Conservation (phyloP, 1,140 invertebrate species). For the Holcopasites calliopsidis region DNA sequence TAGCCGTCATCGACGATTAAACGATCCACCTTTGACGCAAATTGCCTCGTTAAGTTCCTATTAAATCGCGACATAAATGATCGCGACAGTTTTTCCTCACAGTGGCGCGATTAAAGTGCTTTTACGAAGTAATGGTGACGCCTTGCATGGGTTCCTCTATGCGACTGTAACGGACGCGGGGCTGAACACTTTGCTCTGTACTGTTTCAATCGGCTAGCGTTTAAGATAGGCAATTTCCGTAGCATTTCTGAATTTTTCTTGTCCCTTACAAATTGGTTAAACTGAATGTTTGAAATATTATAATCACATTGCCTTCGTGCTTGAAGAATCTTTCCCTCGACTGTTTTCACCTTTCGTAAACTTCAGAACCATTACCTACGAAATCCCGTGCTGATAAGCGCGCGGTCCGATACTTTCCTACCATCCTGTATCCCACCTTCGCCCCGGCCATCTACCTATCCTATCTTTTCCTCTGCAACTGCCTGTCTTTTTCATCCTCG, state of each 20-base stretch:
- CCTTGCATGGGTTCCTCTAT: conserved; percentile 28
- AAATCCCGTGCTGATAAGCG: neutral
- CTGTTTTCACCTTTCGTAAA: too few species aligned
- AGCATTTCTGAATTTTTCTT: too few species aligned
- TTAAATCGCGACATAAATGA: conserved; percentile 63
- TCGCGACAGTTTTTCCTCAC: conserved; percentile 33
- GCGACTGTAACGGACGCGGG: too few species aligned
- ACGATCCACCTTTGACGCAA: conserved; percentile 59
- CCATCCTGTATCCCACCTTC: neutral
- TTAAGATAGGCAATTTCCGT: too few species aligned
- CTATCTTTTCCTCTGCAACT: conserved; percentile 2
- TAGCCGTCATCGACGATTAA: conserved; percentile 57
- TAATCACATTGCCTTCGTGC: too few species aligned
- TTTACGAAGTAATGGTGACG: conserved; percentile 55
- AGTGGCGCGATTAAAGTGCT: conserved; percentile 9
- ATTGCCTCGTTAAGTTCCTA: conserved; percentile 66
- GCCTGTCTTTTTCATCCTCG: neutral
- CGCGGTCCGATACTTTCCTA: neutral
- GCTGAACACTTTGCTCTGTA: too few species aligned
- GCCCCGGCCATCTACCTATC: conserved; percentile 17
- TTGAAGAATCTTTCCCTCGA: too few species aligned
- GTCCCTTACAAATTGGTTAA: too few species aligned
- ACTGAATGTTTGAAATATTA: too few species aligned
- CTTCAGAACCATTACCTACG: neutral
- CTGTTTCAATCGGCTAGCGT: too few species aligned